Base-by-base conservation (phyloP, 2,797 vertebrate species). In the Sebastes minor region DNA sequence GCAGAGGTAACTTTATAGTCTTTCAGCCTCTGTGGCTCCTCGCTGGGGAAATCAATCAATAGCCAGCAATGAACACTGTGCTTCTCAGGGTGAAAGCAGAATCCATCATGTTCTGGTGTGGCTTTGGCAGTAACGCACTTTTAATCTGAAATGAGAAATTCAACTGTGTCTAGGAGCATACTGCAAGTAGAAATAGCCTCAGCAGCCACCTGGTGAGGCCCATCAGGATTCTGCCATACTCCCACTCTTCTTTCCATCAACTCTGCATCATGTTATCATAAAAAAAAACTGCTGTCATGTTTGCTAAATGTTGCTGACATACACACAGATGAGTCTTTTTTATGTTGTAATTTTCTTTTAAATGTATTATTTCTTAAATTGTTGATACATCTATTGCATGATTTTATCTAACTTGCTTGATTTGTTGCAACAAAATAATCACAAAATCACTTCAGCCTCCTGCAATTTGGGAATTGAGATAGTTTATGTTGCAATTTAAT, bases 131-230 rank as follows among this genome's bases (percentile, higher is more conserved):
- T 52, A 56, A 66, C 60, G 49, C 18, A 20, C 20, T 76, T 77
- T 76, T 78, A 49, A 70, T 78, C 65, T 63, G 56, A 75, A 81
- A 71, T 59, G 42, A 81, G 77, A 83, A 81, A 80, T 69, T 22
- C 14, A 60, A 33, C 69, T 33, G 32, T 83, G 35, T 83, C 65
- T 32, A 22, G 33, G 35, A 90, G 64, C 80, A 81, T 72, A 79
- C 68, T 84, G 68, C 32, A 28, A 52, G 62, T 22, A 72, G 60
- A 76, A 81, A 78, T 71, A 74, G 56, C 62, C 16, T 46, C 35
- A 61, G 4, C 59, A 38, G 66, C 89, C 92, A 92, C 92, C 93
- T 93, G 92, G 63, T 74, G 67, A 80, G n/a, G 73, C 76, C 83
- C 85, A 81, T 78, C 81, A 73, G 68, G 33, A 88, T 73, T 67